Conservation (phyloP, 2,888 invertebrate species). For the Diaprepes abbreviatus region DNA sequence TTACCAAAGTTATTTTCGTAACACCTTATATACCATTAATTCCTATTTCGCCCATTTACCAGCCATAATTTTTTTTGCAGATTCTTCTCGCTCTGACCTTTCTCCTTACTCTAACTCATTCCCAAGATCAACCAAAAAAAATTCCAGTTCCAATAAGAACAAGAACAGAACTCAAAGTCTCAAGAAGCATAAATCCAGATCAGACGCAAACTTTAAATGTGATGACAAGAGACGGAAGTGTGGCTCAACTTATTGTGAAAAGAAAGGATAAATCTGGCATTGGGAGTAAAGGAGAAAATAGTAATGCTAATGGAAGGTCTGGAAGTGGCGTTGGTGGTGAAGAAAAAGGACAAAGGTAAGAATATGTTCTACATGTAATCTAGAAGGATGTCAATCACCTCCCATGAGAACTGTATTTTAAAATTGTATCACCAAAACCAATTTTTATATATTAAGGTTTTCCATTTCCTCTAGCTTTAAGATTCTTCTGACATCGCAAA, state of each 20-base stretch:
- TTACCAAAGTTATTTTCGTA: too few species aligned
- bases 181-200: slow-evolving; percentile 82
- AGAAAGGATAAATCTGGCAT: slow-evolving; percentile 69
- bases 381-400: too few species aligned
- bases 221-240: slow-evolving; percentile 80
- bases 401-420: too few species aligned
- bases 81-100: slow-evolving; percentile 54
- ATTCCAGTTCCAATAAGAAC: slow-evolving; percentile 63
- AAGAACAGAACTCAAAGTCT: slow-evolving; percentile 82
- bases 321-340: not conserved
- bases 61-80: slow-evolving; percentile 26
- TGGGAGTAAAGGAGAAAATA: not conserved
- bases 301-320: too few species aligned
- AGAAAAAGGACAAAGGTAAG: slow-evolving; percentile 12
- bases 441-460: too few species aligned
- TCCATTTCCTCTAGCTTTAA: too few species aligned
- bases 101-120: slow-evolving; percentile 54
- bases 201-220: slow-evolving; percentile 84
- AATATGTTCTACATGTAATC: too few species aligned
- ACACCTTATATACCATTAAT: too few species aligned
- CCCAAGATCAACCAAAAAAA: slow-evolving; percentile 63
- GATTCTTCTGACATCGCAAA: too few species aligned
- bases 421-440: too few species aligned
- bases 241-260: slow-evolving; percentile 84
- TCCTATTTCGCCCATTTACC: too few species aligned